Percentiles rank a stretch among this genome's conserved stretches.
Conservation (phyloP, 2,113 vertebrate species). For the Bufo bufo region DNA sequence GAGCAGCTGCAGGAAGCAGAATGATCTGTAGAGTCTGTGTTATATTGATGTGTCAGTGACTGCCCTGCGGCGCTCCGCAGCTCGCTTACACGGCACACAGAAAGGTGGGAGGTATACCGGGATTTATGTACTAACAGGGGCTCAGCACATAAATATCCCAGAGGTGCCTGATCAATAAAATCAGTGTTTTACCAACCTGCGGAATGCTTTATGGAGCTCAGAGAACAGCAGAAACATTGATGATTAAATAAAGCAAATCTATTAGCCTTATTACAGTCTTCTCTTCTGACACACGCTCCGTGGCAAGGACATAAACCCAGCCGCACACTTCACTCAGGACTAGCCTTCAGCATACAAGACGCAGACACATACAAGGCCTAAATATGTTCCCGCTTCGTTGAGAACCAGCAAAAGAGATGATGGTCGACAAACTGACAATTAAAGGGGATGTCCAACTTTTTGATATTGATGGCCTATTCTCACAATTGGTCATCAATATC, state of each 20-base stretch:
- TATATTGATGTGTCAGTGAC: slow-evolving; percentile 39
- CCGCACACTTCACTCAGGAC: background rate
- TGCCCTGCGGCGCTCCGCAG: background rate
- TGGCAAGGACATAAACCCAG: background rate
- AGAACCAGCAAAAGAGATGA: no score
- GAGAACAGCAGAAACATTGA: slow-evolving; percentile 70
- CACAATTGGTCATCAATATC: no score
- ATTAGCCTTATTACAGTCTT: slow-evolving; percentile 77
- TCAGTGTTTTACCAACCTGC: slow-evolving; percentile 76
- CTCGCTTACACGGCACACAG: slow-evolving; percentile 34
- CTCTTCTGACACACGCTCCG: slow-evolving; percentile 14
- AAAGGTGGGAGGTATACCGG: slow-evolving; percentile 44
- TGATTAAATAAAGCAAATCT: slow-evolving; percentile 79
- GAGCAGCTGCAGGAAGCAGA: background rate
- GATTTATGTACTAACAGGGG: slow-evolving; percentile 70
- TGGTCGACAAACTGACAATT: no score
- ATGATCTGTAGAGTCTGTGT: background rate
- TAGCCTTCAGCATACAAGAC: background rate
- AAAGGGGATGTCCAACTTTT: no score
- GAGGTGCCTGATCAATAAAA: slow-evolving; percentile 77
- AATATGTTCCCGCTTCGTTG: no score
- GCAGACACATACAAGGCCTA: background rate
- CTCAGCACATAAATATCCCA: slow-evolving; percentile 76
- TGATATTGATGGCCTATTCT: no score
- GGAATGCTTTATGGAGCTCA: slow-evolving; percentile 76